Base-by-base conservation (phyloP, 2,797 vertebrate genomes). In the Alectoris magna region DNA sequence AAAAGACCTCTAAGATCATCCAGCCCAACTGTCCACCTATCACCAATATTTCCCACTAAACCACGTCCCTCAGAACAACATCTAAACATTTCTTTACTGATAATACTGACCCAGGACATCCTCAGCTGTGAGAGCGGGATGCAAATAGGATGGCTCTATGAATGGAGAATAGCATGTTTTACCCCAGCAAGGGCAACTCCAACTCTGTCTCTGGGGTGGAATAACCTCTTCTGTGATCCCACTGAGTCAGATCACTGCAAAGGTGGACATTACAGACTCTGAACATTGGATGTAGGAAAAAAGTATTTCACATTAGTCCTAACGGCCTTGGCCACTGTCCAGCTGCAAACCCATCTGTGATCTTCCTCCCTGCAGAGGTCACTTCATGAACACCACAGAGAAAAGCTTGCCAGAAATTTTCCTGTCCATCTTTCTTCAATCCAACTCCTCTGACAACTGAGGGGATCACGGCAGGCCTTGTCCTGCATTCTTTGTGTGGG, bases 321-420 rank as follows among this genome's bases (percentile, higher is more conserved):
- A 64, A 44, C 34, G 34, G 44, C 12, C 17, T 12, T 86, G 41
- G 34, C 5, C 10, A 4, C 36, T 0, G 0, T 14, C 38, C 74
- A 75, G 41, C 71, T 84, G 63, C 29, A 39, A 59, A 87, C 43
- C 7, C 36, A 10, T 56, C 34, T 0, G 0, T 72, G 66, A 34
- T 73, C 38, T 27, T 83, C 6, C 24, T 56, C 27, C 51, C 38
- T 14, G 6, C 9, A 8, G 15, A 2, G 0, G 60, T 67, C 27
- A 9, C 36, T 22, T 22, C 10, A 14, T 38, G 26, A 38, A 31
- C 56, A 38, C 19, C 36, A 24, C 31, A 21, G 31, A 62, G 59
- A 14, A 60, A 49, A 67, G 41, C 64, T 49, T 63, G 17, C 31
- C 10, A 4, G 26, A 5, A 24, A 11, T 72, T 79, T 10, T 10